Percentiles rank a stretch among this genome's conserved stretches.
Evolutionary conservation across 2,113 vertebrate genomes (phyloP).

Genomic region (Periophthalmus modestus): DNA sequence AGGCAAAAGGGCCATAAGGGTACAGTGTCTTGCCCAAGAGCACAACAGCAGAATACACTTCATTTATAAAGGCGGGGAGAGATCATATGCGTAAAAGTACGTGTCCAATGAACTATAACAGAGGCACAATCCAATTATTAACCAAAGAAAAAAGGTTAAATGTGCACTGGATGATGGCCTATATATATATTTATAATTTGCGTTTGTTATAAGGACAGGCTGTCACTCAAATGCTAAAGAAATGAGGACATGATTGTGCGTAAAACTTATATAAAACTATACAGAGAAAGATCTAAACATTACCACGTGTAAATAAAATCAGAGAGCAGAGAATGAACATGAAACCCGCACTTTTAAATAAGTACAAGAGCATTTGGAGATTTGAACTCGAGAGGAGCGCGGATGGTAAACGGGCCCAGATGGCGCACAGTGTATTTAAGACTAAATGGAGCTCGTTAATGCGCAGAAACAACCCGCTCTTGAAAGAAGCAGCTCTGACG

Average conservation of each 20-base stretch:
- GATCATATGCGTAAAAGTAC: background rate
- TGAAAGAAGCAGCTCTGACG: conserved; percentile 6
- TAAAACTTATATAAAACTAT: no score
- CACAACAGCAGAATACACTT: background rate
- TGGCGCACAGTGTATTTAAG: conserved; percentile 4
- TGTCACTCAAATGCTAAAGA: no score
- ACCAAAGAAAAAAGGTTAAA: no score
- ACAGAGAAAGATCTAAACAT: no score
- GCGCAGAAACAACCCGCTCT: background rate
- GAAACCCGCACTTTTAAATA: background rate
- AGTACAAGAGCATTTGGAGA: background rate
- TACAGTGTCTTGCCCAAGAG: background rate
- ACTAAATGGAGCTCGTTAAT: conserved; percentile 10
- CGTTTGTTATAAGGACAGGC: no score
- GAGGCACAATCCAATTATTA: no score
- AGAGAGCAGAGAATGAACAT: background rate
- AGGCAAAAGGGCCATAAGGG: background rate
- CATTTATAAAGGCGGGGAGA: no score
- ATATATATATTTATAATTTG: no score
- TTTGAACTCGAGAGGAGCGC: background rate
- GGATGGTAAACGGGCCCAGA: conserved; percentile 1
- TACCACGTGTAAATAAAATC: no score
- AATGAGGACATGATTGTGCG: no score
- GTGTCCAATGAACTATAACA: no score
- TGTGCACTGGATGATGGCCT: no score